Evolutionary conservation across 2,797 vertebrate species (phyloP).

Genomic region (Propithecus deckenii): DNA sequence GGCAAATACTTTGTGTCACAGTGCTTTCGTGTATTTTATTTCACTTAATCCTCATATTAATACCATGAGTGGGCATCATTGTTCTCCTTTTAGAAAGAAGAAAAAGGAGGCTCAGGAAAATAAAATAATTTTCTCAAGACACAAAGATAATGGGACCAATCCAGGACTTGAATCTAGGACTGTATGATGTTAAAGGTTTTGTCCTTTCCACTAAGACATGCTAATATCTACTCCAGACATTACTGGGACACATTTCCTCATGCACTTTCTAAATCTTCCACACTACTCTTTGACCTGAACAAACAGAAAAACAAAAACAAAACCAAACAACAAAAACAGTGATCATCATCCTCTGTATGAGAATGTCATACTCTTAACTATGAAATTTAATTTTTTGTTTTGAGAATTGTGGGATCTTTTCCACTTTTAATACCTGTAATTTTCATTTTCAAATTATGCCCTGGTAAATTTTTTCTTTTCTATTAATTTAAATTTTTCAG

Average conservation of each 20-base stretch:
- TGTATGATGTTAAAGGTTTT: neutral
- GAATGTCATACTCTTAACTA: neutral
- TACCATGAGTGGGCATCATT: neutral
- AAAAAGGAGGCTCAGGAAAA: neutral
- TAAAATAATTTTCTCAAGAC: neutral
- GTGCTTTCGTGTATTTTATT: neutral
- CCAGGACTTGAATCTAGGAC: neutral
- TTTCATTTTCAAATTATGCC: constrained; percentile 17
- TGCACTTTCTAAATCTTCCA: neutral
- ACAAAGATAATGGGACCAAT: neutral
- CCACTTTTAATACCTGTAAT: neutral
- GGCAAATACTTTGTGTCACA: neutral
- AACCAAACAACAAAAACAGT: neutral
- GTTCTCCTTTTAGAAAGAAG: neutral
- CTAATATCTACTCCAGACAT: neutral
- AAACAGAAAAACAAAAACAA: constrained; percentile 27
- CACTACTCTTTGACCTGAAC: neutral
- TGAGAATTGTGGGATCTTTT: neutral
- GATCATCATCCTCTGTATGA: neutral
- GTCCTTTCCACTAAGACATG: neutral
- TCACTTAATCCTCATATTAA: constrained; percentile 9
- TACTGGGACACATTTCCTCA: neutral
- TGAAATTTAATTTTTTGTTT: neutral
- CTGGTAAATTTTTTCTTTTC: neutral
- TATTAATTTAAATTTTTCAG: neutral